phyloP scores from a whole-genome alignment of 2,113 vertebrate genomes.

The Pelmatolapia mariae region DNA sequence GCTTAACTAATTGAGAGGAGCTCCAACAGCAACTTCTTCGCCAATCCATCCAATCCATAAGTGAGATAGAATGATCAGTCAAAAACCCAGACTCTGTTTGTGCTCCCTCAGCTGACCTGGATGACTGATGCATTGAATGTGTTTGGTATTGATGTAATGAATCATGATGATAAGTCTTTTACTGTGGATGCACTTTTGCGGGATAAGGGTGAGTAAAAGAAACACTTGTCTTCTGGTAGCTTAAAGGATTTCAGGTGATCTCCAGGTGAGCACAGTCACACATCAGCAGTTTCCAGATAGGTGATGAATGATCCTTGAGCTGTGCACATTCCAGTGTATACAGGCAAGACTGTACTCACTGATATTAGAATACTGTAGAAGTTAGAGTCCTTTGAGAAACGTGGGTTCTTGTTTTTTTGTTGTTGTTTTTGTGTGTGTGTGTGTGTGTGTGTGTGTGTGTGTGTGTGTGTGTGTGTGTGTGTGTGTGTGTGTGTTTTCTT shows the following conservation, averaged over 20 bases:
- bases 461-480: too few species aligned
- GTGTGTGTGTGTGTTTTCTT: background rate
- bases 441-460: too few species aligned
- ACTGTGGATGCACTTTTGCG: background rate
- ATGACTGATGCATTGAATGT: constrained; percentile 13
- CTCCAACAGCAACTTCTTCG: background rate
- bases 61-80: constrained; percentile 16
- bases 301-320: constrained; percentile 28
- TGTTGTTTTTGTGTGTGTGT: too few species aligned
- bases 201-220: background rate
- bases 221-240: background rate
- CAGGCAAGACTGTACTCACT: constrained; percentile 2
- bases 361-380: constrained; percentile 3
- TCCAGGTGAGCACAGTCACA: background rate
- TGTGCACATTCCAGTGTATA: background rate
- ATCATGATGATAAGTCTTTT: background rate
- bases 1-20: constrained; percentile 58
- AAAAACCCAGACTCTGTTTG: background rate
- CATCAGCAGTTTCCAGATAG: background rate
- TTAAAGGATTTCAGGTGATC: constrained; percentile 9
- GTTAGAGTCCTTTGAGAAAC: background rate
- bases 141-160: background rate
- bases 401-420: background rate
- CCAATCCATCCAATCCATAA: constrained; percentile 8
- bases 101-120: background rate